Percentiles rank a stretch among this genome's conserved stretches.
Conservation (phyloP, 2,888 invertebrate species). For the Lasioglossum lativentre region DNA sequence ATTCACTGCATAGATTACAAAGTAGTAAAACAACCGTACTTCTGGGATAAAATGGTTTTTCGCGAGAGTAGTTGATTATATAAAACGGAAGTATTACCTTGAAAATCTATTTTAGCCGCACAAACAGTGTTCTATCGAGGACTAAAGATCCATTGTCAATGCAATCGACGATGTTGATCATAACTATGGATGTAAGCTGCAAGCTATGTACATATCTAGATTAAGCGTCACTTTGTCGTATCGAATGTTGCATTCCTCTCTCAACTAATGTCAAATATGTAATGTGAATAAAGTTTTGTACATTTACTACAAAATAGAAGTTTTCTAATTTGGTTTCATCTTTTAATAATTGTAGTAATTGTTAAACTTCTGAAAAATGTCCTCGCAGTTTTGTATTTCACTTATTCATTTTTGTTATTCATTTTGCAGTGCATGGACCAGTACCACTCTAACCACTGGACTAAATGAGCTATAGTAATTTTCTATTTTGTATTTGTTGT, state of each 20-base stretch:
- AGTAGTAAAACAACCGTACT: not conserved
- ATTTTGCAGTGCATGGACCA: too few relatives aligned
- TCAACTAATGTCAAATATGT: not conserved
- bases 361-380: too few relatives aligned
- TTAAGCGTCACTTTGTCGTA: not conserved
- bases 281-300: not conserved
- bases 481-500: too few relatives aligned
- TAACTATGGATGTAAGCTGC: not conserved
- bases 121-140: conserved; percentile 17
- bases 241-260: too few relatives aligned
- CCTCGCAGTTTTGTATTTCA: too few relatives aligned
- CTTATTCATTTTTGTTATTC: too few relatives aligned
- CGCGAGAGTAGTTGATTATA: conserved; percentile 1
- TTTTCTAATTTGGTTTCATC: not conserved
- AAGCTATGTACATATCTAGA: not conserved
- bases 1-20: not conserved
- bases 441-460: too few relatives aligned
- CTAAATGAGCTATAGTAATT: too few relatives aligned
- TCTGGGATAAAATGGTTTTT: not conserved
- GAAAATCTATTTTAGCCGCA: conserved; percentile 24
- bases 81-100: conserved; percentile 20
- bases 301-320: not conserved
- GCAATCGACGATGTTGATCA: not conserved
- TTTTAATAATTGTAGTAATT: too few relatives aligned
- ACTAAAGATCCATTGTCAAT: conserved; percentile 7